phyloP scores from a whole-genome alignment of 2,113 vertebrate species.

The Thamnaconus septentrionalis region DNA sequence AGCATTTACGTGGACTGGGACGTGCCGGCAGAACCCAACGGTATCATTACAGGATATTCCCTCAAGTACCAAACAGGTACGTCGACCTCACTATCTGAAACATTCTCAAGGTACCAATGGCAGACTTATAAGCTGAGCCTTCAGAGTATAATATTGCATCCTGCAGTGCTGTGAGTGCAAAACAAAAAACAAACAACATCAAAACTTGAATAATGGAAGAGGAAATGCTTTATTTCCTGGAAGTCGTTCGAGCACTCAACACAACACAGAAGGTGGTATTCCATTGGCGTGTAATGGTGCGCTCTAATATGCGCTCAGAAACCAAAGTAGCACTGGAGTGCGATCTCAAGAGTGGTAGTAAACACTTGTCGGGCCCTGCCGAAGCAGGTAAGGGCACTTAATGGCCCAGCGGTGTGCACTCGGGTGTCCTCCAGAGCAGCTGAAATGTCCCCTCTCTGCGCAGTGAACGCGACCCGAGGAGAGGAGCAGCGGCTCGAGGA shows the following conservation, averaged over 20 bases:
- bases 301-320: slow-evolving; percentile 9
- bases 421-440: slow-evolving; percentile 6
- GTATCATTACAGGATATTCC: slow-evolving; percentile 88
- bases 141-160: background rate
- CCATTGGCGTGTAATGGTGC: no score
- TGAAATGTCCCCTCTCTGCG: slow-evolving; percentile 15
- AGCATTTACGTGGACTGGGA: slow-evolving; percentile 93
- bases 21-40: slow-evolving; percentile 90
- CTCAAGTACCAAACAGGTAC: slow-evolving; percentile 89
- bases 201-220: background rate
- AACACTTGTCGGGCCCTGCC: slow-evolving; percentile 25
- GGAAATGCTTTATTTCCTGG: background rate
- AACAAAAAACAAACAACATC: background rate
- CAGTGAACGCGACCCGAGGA: slow-evolving; percentile 87
- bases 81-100: slow-evolving; percentile 11
- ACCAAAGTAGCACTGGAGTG: slow-evolving; percentile 12
- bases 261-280: no score
- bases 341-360: slow-evolving; percentile 23
- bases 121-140: background rate
- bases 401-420: slow-evolving; percentile 23
- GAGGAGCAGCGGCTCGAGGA: slow-evolving; percentile 79
- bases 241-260: no score
- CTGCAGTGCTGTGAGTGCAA: background rate
- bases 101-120: no score
- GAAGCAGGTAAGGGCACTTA: slow-evolving; percentile 15